Conservation (phyloP, 30 jellyfish, hydroid and myxozoan genomes). For the Cassiopea xamachana region DNA sequence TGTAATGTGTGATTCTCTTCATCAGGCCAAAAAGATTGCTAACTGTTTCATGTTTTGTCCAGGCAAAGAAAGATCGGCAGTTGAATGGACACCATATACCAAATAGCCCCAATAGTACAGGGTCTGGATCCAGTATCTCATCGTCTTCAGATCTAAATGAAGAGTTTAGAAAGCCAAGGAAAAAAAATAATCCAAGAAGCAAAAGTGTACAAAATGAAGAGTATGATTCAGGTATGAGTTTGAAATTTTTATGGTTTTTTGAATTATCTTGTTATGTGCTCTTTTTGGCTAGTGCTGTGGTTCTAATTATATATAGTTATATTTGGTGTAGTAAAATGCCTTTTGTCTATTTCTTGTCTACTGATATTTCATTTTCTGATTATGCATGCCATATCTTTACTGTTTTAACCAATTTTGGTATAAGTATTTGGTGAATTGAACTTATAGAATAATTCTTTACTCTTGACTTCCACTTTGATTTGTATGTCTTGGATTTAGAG, state of each 20-base stretch:
- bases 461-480: too few relatives aligned
- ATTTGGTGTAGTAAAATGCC: not conserved
- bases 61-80: slow-evolving; percentile 56
- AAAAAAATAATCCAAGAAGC: slow-evolving; percentile 43
- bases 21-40: too few relatives aligned
- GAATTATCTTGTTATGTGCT: too few relatives aligned
- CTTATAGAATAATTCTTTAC: too few relatives aligned
- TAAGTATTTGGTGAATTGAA: too few relatives aligned
- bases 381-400: too few relatives aligned
- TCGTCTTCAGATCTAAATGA: slow-evolving; percentile 68
- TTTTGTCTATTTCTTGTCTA: too few relatives aligned
- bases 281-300: not conserved
- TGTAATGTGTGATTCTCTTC: too few relatives aligned
- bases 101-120: slow-evolving; percentile 80
- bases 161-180: slow-evolving; percentile 60
- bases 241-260: too few relatives aligned
- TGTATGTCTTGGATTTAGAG: too few relatives aligned
- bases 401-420: too few relatives aligned
- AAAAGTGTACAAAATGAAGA: slow-evolving; percentile 72
- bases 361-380: too few relatives aligned
- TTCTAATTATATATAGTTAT: not conserved
- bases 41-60: not conserved
- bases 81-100: slow-evolving; percentile 35
- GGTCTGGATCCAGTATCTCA: slow-evolving; percentile 68
- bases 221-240: slow-evolving; percentile 76